Percentiles rank a stretch among this genome's conserved stretches.
phyloP scores from a whole-genome alignment of 1,140 invertebrate species.

The Leucophenga varia region DNA sequence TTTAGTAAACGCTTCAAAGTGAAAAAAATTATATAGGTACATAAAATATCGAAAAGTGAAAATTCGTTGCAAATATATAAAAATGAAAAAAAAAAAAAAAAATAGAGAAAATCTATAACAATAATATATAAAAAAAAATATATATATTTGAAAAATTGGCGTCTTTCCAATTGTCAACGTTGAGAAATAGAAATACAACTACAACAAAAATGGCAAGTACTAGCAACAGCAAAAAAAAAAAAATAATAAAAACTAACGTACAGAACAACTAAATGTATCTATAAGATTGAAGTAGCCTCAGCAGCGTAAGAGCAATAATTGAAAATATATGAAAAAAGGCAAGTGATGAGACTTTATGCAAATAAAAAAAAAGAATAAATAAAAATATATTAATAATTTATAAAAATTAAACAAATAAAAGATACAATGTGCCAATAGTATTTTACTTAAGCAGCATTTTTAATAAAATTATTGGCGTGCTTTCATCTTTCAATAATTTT shows the following conservation, averaged over 20 bases:
- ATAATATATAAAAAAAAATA: conserved; percentile 24
- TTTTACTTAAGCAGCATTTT: no score
- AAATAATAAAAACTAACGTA: conserved; percentile 4
- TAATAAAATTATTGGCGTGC: no score
- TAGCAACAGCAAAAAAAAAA: conserved; percentile 15
- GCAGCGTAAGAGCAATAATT: no score
- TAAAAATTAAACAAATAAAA: no score
- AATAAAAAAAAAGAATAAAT: conserved; percentile 22
- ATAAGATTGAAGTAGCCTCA: no score
- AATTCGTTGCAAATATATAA: no score
- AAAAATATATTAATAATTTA: conserved; percentile 16
- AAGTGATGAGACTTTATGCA: conserved; percentile 12
- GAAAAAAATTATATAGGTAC: conserved; percentile 4
- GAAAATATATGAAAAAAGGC: conserved; percentile 9
- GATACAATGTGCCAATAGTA: no score
- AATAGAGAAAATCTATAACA: conserved; percentile 5
- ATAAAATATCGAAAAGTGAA: no score
- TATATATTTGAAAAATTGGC: conserved; percentile 45
- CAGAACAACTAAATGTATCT: conserved; percentile 11
- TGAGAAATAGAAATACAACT: conserved; percentile 18
- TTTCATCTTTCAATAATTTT: no score
- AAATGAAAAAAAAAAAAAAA: conserved; percentile 11
- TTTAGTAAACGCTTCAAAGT: conserved; percentile 15
- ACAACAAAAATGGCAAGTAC: conserved; percentile 6
- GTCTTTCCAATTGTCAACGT: conserved; percentile 43